These are phyloP conservation scores for Cetoscarus ocellatus DNA, from an alignment of 2,797 vertebrate species.

Conservation along the genomic window DNA sequence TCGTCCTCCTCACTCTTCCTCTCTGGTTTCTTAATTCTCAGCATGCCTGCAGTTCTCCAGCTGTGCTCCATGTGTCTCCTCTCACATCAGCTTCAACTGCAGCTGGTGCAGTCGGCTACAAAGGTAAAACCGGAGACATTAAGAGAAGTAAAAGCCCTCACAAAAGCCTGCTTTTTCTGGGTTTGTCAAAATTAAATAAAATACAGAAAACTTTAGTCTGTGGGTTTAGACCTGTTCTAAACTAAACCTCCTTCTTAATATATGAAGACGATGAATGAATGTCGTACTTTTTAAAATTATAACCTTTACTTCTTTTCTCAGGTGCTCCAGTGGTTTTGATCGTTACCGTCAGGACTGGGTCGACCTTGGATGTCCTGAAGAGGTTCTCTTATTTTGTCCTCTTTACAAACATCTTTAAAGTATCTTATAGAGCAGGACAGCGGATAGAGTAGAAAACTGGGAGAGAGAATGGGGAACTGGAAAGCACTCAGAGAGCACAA, in stretches of 20 bases:
- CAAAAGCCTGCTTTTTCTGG: neutral
- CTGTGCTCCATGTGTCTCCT: constrained; percentile 90
- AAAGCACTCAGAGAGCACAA: too few species aligned
- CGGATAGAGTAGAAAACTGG: too few species aligned
- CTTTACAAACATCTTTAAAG: too few species aligned
- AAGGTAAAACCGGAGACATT: constrained; percentile 83
- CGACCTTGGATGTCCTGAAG: constrained; percentile 92
- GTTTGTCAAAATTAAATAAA: too few species aligned
- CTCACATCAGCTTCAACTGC: constrained; percentile 97
- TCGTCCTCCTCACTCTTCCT: constrained; percentile 8
- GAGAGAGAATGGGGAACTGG: too few species aligned
- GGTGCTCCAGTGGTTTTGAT: constrained; percentile 98
- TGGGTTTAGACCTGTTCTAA: too few species aligned
- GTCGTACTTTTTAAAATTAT: neutral
- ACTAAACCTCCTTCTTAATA: too few species aligned
- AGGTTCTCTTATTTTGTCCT: constrained; percentile 80
- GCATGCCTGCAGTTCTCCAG: constrained; percentile 95
- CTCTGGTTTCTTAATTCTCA: constrained; percentile 65
- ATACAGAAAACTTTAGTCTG: too few species aligned
- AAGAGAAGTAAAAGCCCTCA: too few species aligned
- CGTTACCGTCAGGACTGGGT: constrained; percentile 97
- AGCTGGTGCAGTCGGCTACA: constrained; percentile 96
- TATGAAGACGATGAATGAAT: too few species aligned
- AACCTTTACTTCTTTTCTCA: constrained; percentile 62
- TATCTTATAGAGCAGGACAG: too few species aligned